Conservation (phyloP, 2,113 vertebrate species). For the Lagopus muta region DNA sequence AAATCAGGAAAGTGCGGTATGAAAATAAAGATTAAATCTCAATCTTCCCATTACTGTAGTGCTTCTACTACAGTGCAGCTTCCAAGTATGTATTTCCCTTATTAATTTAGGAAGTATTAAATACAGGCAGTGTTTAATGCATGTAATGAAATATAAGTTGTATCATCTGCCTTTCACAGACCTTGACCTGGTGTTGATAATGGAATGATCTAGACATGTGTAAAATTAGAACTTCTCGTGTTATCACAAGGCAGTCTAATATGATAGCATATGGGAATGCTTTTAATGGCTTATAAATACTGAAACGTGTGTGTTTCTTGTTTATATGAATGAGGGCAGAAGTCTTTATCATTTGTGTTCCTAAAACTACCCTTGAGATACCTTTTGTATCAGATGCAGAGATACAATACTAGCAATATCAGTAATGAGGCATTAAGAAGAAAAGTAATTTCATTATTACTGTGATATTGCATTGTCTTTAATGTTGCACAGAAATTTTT, state of each 20-base stretch:
- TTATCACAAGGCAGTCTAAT: slow-evolving; percentile 23
- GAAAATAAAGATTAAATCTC: neutral
- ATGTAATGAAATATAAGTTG: neutral
- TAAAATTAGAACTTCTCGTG: neutral
- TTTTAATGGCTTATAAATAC: slow-evolving; percentile 36
- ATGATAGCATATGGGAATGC: neutral
- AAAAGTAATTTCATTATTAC: neutral
- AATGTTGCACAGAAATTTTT: slow-evolving; percentile 3
- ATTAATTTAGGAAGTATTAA: neutral
- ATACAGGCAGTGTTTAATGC: fast-evolving
- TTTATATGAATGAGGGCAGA: neutral
- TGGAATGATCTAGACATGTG: neutral
- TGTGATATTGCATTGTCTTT: slow-evolving; percentile 3
- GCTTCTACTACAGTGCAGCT: neutral
- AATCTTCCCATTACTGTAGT: neutral
- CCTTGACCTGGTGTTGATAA: neutral
- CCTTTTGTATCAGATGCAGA: neutral
- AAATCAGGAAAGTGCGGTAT: neutral
- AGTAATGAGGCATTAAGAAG: slow-evolving; percentile 35
- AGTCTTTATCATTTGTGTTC: slow-evolving; percentile 11
- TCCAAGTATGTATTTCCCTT: neutral
- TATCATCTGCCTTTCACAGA: neutral
- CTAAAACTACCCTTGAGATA: slow-evolving; percentile 23
- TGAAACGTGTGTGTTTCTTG: neutral
- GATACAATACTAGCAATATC: neutral